phyloP scores from a whole-genome alignment of 2,113 vertebrate species.

The Mus spicilegus region DNA sequence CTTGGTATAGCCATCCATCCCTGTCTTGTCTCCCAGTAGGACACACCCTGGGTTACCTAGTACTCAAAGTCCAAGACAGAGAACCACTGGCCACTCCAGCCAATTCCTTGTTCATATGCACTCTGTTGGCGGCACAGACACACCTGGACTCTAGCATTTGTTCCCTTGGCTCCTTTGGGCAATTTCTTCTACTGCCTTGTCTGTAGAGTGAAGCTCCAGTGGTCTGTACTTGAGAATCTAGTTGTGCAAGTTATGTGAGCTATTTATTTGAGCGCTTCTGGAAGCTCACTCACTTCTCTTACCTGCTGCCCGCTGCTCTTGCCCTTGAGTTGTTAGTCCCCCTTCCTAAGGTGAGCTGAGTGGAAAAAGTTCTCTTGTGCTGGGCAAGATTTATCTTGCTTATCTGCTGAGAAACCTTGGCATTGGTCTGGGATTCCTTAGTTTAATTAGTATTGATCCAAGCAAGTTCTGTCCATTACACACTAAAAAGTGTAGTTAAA shows the following conservation, averaged over 20 bases:
- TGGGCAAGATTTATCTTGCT: constrained; percentile 51
- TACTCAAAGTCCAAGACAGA: background rate
- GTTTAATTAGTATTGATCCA: constrained; percentile 25
- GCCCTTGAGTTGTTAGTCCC: background rate
- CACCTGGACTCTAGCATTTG: background rate
- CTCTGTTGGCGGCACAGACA: background rate
- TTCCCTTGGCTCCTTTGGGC: background rate
- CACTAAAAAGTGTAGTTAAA: background rate
- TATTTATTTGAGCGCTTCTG: background rate
- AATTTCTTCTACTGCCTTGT: background rate
- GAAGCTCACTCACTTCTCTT: background rate
- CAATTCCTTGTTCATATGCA: background rate
- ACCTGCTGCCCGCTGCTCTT: background rate
- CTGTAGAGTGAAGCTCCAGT: background rate
- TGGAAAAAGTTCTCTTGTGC: background rate
- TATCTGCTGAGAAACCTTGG: background rate
- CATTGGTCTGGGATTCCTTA: background rate
- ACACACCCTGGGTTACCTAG: background rate
- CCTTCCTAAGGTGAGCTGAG: background rate
- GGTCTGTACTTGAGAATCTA: background rate
- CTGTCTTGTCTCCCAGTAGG: background rate
- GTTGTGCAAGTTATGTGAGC: background rate
- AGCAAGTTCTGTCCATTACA: background rate
- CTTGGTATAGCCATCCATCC: background rate
- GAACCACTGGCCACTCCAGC: background rate